Evolutionary conservation across 2,113 vertebrate species (phyloP).

Genomic region (Carollia perspicillata): DNA sequence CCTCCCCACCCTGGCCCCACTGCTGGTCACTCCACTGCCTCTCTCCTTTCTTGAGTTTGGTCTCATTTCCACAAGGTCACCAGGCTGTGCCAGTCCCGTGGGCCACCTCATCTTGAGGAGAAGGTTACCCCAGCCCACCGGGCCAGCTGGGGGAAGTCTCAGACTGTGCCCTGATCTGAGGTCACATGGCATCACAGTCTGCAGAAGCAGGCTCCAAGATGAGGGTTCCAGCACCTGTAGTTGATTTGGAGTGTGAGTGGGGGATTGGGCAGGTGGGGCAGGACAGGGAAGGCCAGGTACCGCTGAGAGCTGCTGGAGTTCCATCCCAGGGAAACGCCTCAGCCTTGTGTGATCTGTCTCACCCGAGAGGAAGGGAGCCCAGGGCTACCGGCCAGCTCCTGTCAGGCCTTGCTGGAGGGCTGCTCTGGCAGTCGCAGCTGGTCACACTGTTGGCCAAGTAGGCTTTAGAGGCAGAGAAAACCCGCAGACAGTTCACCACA

Average conservation of each 20-base stretch:
- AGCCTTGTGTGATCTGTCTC: too few relatives aligned
- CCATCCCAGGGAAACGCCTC: background rate
- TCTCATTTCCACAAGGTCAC: background rate
- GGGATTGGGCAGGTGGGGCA: background rate
- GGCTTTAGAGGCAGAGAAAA: background rate
- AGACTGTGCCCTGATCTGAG: background rate
- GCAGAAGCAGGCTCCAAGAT: background rate
- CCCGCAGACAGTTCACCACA: accelerated
- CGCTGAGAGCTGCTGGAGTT: background rate
- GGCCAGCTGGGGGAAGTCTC: background rate
- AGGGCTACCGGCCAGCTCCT: background rate
- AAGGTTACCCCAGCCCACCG: background rate
- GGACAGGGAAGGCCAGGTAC: background rate
- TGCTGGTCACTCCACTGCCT: accelerated
- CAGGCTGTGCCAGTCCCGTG: background rate
- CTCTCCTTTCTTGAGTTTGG: accelerated
- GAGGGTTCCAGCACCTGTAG: background rate
- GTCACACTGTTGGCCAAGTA: background rate
- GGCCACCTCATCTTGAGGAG: background rate
- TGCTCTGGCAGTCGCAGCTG: background rate
- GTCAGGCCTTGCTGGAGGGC: background rate
- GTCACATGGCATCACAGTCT: background rate
- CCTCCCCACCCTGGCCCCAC: background rate
- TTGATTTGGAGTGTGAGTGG: background rate
- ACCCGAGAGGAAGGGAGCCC: background rate